Conservation (phyloP, 2,797 vertebrate species). For the Urocyon cinereoargenteus region DNA sequence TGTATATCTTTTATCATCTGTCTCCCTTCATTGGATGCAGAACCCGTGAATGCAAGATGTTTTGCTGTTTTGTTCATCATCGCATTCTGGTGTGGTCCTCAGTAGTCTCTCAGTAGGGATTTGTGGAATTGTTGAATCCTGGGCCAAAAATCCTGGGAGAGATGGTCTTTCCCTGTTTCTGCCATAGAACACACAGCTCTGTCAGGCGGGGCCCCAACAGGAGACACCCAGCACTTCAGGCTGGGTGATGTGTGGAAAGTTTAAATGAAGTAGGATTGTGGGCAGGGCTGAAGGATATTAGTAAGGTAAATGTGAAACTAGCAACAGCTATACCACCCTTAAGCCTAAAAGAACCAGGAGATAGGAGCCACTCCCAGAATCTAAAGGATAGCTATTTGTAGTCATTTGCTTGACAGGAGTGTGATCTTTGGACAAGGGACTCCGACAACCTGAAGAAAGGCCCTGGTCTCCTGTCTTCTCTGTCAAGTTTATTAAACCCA, state of each 20-base stretch:
- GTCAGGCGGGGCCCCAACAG: background rate
- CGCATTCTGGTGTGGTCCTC: background rate
- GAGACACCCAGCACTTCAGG: background rate
- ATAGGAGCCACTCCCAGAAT: background rate
- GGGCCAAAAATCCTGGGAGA: background rate
- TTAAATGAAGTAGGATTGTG: background rate
- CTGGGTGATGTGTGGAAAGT: background rate
- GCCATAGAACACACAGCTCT: no score
- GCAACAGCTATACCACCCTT: no score
- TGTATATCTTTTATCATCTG: background rate
- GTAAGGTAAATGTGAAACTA: background rate
- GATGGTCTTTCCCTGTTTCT: background rate
- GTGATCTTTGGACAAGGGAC: background rate
- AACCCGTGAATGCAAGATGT: background rate
- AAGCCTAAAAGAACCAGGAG: background rate
- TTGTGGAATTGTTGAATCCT: background rate
- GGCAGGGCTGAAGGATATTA: background rate
- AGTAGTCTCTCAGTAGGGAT: background rate
- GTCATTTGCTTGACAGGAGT: no score
- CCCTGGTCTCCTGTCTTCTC: background rate
- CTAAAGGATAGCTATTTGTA: background rate
- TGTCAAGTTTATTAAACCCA: background rate
- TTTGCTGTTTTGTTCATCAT: background rate
- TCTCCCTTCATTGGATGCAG: background rate
- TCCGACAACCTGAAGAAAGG: background rate